These are phyloP conservation scores for Druceiella hillmani DNA, from an alignment of 2,888 invertebrate species.

Conservation along the genomic window DNA sequence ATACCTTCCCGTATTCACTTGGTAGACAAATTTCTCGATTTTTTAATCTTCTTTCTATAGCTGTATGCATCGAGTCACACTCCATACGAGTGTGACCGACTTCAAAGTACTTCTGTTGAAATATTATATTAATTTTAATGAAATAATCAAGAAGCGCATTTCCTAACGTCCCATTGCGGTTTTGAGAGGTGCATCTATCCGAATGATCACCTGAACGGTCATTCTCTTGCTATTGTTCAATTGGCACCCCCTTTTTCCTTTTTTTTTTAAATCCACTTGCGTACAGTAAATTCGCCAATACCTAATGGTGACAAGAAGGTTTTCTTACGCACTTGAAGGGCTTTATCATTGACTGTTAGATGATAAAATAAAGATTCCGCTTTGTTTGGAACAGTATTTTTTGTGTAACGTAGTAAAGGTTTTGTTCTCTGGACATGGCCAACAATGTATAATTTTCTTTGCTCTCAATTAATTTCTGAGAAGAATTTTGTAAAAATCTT, in stretches of 20 bases:
- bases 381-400: too few species aligned
- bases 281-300: conserved; percentile 16
- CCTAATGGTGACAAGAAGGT: conserved; percentile 21
- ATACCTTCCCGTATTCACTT: conserved; percentile 19
- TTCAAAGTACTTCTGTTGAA: conserved; percentile 25
- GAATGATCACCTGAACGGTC: too few species aligned
- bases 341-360: too few species aligned
- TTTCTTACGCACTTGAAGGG: too few species aligned
- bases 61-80: conserved; percentile 27
- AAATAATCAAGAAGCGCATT: conserved; percentile 9
- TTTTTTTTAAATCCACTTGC: too few species aligned
- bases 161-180: conserved; percentile 6
- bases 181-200: conserved; percentile 6
- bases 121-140: conserved; percentile 2
- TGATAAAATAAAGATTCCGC: neutral
- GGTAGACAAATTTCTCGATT: conserved; percentile 20
- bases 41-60: conserved; percentile 25
- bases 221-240: too few species aligned
- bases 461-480: too few species aligned
- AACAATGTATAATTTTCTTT: too few species aligned
- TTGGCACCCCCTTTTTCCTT: too few species aligned
- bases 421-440: too few species aligned
- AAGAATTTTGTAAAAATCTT: neutral
- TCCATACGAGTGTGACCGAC: conserved; percentile 29
- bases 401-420: too few species aligned